phyloP scores from a whole-genome alignment of 2,797 vertebrate genomes.

The Nyctalus aviator region DNA sequence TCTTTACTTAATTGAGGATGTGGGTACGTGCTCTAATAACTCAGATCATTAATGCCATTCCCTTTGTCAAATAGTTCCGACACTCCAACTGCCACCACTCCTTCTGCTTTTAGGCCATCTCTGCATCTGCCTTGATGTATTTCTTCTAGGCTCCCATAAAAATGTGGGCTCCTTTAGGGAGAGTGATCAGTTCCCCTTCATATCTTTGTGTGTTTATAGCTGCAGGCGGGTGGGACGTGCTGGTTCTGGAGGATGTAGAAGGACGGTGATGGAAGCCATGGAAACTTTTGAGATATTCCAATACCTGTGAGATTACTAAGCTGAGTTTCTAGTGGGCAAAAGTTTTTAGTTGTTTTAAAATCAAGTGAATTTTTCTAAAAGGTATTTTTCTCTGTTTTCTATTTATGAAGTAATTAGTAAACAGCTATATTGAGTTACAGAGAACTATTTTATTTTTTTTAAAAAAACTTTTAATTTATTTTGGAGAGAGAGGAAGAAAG shows the following conservation, averaged over 20 bases:
- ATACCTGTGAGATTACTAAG: neutral
- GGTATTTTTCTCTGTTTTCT: conserved; percentile 42
- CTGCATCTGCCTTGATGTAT: conserved; percentile 74
- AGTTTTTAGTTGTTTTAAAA: conserved; percentile 62
- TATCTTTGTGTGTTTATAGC: neutral
- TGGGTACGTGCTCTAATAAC: conserved; percentile 58
- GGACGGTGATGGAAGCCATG: neutral
- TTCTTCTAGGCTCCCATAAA: conserved; percentile 71
- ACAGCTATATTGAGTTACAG: neutral
- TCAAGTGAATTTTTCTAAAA: conserved; percentile 57
- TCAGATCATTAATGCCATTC: conserved; percentile 61
- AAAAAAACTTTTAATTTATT: neutral
- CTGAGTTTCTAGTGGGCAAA: neutral
- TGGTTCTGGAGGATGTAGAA: neutral
- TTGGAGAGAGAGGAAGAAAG: neutral
- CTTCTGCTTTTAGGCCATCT: conserved; percentile 59
- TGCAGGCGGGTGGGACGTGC: neutral
- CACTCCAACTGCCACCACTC: neutral
- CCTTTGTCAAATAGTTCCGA: conserved; percentile 65
- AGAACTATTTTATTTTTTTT: neutral
- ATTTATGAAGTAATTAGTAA: conserved; percentile 41
- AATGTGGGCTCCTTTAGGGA: conserved; percentile 60
- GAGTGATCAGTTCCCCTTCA: conserved; percentile 62
- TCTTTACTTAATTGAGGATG: conserved; percentile 74
- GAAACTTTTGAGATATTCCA: neutral